Percentiles rank a stretch among this genome's conserved stretches.
Evolutionary conservation across 2,113 vertebrate species (phyloP).

Genomic region (Sylvicapra grimmia): DNA sequence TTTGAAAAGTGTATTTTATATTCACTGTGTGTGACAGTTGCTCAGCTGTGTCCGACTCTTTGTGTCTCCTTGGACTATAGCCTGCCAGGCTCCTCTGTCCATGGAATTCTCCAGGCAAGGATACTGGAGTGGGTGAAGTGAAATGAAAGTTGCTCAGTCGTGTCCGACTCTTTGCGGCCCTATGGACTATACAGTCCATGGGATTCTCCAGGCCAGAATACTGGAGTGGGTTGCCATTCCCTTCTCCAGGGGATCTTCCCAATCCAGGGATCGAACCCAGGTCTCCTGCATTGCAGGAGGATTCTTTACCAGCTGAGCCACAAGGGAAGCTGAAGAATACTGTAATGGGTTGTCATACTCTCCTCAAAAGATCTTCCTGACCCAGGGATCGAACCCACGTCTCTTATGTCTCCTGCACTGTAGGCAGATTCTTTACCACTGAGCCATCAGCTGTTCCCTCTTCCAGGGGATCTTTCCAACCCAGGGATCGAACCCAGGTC

Average conservation of each 20-base stretch:
- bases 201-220: not conserved
- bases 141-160: not conserved
- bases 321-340: not conserved
- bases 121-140: not conserved
- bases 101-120: not conserved
- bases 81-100: not conserved
- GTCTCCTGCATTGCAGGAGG: not conserved
- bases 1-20: not conserved
- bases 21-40: not conserved
- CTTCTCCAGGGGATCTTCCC: not conserved
- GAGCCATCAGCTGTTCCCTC: not conserved
- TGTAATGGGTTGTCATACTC: not conserved
- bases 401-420: not conserved
- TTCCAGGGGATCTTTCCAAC: not conserved
- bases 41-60: not conserved
- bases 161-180: accelerated
- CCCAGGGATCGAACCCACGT: not conserved
- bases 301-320: not conserved
- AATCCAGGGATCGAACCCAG: not conserved
- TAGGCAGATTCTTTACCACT: not conserved
- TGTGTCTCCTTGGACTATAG: not conserved
- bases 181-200: not conserved
- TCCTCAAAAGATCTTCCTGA: not conserved
- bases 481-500: not conserved
- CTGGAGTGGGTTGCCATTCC: not conserved